Evolutionary conservation across 2,113 vertebrate species (phyloP).

Genomic region (Tamias sibiricus): DNA sequence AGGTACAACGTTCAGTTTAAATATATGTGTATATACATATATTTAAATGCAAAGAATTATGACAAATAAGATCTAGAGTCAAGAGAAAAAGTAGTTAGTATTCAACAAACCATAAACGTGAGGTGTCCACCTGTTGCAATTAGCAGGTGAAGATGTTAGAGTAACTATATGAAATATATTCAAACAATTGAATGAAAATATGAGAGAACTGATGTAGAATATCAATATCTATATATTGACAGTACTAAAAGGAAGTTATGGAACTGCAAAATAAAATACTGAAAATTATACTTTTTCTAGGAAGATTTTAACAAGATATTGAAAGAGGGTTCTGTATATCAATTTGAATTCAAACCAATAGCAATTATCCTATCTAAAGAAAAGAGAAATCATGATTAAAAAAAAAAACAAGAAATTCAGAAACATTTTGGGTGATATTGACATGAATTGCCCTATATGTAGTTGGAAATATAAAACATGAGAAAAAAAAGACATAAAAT

Average conservation of each 20-base stretch:
- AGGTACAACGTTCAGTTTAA: background rate
- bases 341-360: background rate
- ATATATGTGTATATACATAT: background rate
- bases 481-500: background rate
- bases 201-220: background rate
- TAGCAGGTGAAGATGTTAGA: background rate
- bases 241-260: background rate
- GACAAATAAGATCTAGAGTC: background rate
- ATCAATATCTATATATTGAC: background rate
- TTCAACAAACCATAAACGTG: background rate
- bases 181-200: background rate
- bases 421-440: background rate
- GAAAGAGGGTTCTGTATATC: background rate
- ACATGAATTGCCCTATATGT: background rate
- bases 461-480: background rate
- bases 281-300: background rate
- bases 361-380: background rate
- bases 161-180: background rate
- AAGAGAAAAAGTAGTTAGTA: background rate
- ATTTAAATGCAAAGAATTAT: background rate
- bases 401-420: background rate
- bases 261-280: conserved; percentile 1
- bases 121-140: background rate
- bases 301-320: background rate
- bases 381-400: background rate